Conservation (phyloP, 2,113 vertebrate genomes). For the Dromaius novaehollandiae region DNA sequence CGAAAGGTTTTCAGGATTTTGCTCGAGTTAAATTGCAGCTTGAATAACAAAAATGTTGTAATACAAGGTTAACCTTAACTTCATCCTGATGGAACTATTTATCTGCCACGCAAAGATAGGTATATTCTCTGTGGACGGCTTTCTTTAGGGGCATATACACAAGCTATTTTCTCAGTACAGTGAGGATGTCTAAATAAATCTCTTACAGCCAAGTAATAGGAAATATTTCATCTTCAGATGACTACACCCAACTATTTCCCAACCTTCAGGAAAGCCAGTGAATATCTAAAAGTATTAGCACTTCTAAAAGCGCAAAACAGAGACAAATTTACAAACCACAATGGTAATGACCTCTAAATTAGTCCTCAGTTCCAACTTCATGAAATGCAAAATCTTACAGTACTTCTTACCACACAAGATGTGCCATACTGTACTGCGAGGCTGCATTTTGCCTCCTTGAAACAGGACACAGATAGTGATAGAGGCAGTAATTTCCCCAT, state of each 20-base stretch:
- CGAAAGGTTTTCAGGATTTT: background rate
- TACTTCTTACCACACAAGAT: background rate
- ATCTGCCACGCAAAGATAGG: constrained; percentile 42
- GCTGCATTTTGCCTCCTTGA: background rate
- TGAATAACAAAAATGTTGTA: constrained; percentile 40
- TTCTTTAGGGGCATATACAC: constrained; percentile 26
- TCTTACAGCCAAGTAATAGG: constrained; percentile 25
- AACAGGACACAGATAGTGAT: background rate
- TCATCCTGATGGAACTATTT: constrained; percentile 48
- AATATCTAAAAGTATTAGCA: constrained; percentile 3
- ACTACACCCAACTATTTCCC: constrained; percentile 39
- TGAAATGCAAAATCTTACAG: background rate
- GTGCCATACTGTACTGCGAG: background rate
- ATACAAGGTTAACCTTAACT: constrained; percentile 40
- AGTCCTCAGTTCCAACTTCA: background rate
- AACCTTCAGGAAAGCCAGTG: constrained; percentile 29
- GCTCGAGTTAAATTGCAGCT: background rate
- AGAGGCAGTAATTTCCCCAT: background rate
- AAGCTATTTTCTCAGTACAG: constrained; percentile 51
- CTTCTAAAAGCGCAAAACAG: background rate
- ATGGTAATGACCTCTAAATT: background rate
- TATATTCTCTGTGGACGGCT: constrained; percentile 25
- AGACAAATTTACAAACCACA: background rate
- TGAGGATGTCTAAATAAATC: constrained; percentile 52
- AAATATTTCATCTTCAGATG: constrained; percentile 68